Base-by-base conservation (phyloP, 2,888 invertebrate species). In the Liopterus haemorrhoidalis region DNA sequence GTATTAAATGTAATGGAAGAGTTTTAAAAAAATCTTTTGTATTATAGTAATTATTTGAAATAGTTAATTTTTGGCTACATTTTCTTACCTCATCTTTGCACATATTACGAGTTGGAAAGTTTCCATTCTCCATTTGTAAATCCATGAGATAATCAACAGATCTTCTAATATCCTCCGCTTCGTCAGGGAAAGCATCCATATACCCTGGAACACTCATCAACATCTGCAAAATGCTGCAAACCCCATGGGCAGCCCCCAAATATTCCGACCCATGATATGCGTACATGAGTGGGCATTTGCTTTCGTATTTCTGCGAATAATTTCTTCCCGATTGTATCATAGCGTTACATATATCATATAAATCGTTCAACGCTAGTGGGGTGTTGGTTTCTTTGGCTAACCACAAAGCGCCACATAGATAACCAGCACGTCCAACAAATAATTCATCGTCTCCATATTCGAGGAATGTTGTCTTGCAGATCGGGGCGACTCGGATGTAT, bases 361-460 rank as follows among this genome's bases (percentile, higher is more conserved):
- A 62, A 45, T 75, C 72, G 22, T 66, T 54, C 2, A 70, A 62
- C 38, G 76, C 66, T 8, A 76, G 61, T 21, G 61, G 57, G 1
- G 59, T 63, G 49, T 72, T 65, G 3, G 77, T 64, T 49, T 81
- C 74, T 46, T 77, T 72, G 14, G 72, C 70, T 20, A 92, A 63
- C 82, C 86, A 86, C 19, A 87, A 63, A 4, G 81, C 78, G 4
- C 88, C 90, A 53, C 82, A 80, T 1, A 92, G 63, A 57, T 84
- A 91, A 0, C 91, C 92, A 30, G 90, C 81, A 49, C 91, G 73
- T 0, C 92, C 92, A 1, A 90, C 87, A 58, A 92, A 81, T 15
- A 89, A 69, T 64, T 92, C 92, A 66, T 92, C 90, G 21, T 85
- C 83, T 12, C 84, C 85, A 58, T 76, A 75, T 58, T 73, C 73